Evolutionary conservation across 2,888 invertebrate genomes (phyloP).

Genomic region (Dilophus febrilis): DNA sequence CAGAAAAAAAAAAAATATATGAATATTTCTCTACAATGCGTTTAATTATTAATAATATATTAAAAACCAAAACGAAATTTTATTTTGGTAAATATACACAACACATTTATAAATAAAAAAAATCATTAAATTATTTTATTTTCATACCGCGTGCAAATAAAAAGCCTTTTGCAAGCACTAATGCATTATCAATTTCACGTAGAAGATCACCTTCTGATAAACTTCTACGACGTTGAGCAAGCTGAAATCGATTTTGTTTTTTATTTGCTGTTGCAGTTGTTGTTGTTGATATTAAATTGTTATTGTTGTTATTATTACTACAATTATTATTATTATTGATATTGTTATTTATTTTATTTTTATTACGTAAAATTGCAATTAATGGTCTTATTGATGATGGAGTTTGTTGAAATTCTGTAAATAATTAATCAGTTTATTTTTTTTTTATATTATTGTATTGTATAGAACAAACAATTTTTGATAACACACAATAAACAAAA

Average conservation of each 20-base stretch:
- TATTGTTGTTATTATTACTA: not conserved
- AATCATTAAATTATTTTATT: not conserved
- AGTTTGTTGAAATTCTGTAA: not conserved
- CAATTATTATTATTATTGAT: too few species aligned
- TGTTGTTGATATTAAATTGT: conserved; percentile 2
- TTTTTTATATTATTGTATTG: too few species aligned
- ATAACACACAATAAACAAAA: too few species aligned
- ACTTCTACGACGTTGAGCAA: conserved; percentile 26
- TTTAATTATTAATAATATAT: too few species aligned
- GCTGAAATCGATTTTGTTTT: conserved; percentile 26
- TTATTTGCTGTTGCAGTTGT: conserved; percentile 9
- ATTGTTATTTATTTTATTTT: conserved; percentile 5
- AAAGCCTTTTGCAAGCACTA: conserved; percentile 42
- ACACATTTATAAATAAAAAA: too few species aligned
- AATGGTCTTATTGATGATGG: conserved; percentile 12
- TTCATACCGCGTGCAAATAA: conserved; percentile 32
- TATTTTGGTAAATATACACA: too few species aligned
- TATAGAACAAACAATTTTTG: too few species aligned
- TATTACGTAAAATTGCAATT: conserved; percentile 13
- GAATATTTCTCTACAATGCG: too few species aligned
- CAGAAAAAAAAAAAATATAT: too few species aligned
- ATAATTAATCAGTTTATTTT: too few species aligned
- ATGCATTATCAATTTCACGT: conserved; percentile 45
- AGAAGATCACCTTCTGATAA: conserved; percentile 35
- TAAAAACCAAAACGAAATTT: too few species aligned